These are phyloP conservation scores for Drosophila seclusa DNA, from an alignment of 2,888 invertebrate genomes.

Conservation along the genomic window DNA sequence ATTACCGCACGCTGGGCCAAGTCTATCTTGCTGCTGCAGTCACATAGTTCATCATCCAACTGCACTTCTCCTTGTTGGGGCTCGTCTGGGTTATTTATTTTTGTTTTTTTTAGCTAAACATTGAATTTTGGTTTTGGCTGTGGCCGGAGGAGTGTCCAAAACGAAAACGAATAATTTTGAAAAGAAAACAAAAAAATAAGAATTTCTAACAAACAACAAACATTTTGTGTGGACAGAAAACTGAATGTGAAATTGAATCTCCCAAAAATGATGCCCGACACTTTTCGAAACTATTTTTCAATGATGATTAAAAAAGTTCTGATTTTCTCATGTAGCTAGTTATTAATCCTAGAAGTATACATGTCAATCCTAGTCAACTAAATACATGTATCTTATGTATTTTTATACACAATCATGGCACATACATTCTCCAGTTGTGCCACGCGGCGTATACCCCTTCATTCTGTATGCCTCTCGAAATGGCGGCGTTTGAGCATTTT, in stretches of 20 bases:
- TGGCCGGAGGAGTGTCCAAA: conserved; percentile 64
- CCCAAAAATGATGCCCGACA: background rate
- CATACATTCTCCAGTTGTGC: background rate
- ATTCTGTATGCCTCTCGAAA: conserved; percentile 17
- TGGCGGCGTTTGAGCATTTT: conserved; percentile 30
- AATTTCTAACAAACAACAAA: conserved; percentile 70
- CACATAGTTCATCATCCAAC: conserved; percentile 64
- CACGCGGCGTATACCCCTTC: conserved; percentile 33
- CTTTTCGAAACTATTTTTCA: background rate
- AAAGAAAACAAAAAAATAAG: conserved; percentile 52
- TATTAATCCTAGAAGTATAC: background rate
- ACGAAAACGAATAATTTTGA: conserved; percentile 68
- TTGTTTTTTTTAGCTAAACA: conserved; percentile 56
- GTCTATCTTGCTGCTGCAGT: conserved; percentile 43
- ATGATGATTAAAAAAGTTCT: background rate
- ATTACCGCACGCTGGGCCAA: conserved; percentile 60
- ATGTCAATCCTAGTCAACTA: background rate
- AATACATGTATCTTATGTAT: background rate
- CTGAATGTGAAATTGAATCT: conserved; percentile 42
- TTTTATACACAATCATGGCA: background rate
- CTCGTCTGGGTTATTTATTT: conserved; percentile 3
- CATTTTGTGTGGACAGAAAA: conserved; percentile 61
- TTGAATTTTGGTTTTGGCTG: conserved; percentile 61
- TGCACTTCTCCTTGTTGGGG: conserved; percentile 28
- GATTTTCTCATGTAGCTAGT: background rate